Conservation (phyloP, 2,797 vertebrate genomes). For the Ctenopoma multispine region DNA sequence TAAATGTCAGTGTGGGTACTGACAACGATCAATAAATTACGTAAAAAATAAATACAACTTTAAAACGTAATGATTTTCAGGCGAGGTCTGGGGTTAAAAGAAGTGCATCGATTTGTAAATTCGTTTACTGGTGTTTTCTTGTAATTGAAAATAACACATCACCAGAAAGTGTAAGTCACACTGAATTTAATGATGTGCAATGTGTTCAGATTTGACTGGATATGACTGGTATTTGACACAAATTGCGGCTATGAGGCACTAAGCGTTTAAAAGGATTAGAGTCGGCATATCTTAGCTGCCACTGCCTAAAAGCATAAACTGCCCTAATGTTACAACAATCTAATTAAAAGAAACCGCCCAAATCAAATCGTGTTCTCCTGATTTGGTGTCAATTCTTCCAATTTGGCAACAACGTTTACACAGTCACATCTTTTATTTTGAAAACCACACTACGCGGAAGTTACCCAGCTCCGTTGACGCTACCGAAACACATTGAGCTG, state of each 20-base stretch:
- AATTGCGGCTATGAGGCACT: no score
- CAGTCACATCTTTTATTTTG: conserved; percentile 69
- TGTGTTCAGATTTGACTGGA: no score
- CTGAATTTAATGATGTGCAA: no score
- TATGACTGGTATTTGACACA: no score
- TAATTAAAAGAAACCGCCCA: background rate
- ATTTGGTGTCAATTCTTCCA: no score
- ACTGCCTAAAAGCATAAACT: no score
- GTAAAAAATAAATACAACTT: background rate
- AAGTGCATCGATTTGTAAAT: background rate
- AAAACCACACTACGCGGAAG: conserved; percentile 60
- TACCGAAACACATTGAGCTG: conserved; percentile 54
- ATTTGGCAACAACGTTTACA: background rate
- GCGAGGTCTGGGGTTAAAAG: background rate
- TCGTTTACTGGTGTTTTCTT: background rate
- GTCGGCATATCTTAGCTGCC: no score
- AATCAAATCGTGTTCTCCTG: background rate
- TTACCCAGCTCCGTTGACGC: conserved; percentile 23
- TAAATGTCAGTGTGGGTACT: no score
- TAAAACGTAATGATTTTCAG: background rate
- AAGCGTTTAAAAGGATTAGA: no score
- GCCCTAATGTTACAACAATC: background rate
- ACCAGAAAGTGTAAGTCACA: no score
- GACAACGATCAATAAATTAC: no score
- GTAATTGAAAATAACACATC: no score